Base-by-base conservation (phyloP, 2,797 vertebrate genomes). In the Peromyscus eremicus region DNA sequence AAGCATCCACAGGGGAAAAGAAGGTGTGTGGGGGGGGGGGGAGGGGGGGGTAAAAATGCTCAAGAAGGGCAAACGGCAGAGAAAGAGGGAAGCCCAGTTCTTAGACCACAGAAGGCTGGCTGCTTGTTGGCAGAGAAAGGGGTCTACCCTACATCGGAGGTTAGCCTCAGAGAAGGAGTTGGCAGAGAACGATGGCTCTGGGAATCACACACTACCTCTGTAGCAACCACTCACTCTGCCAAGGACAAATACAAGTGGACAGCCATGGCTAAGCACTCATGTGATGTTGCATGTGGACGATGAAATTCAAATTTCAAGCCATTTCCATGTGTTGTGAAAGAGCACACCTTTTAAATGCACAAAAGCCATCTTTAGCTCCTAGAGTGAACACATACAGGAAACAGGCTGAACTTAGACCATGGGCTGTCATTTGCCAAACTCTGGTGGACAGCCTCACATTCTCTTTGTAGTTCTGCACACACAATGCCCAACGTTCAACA, bases 11-110 rank as follows among this genome's bases (percentile, higher is more conserved):
- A 8, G 57, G 32, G 60, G 11, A 17, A 5, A 23, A 62, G 66
- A 32, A 14, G 19, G 43, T 46, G 43, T 46, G 43, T 6, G 43
- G 6, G 43, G 5, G 43, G 43, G 43, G n/a, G 71, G 4, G 13
- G 14, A 12, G 8, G 0, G 12, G 10, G 0, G n/a, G 8, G 4
- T 32, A 21, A 75, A 32, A 1, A 34, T 21, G 3, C 5, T 0
- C 1, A 2, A 87, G 40, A 29, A 46, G 21, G 70, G 11, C 0
- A 17, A 40, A 29, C 29, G 32, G 7, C 17, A n/a, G 40, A 13
- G 60, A 71, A 64, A 11, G n/a, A 71, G n/a, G 70, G 32, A 52
- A 55, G 34, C 11, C 27, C 27, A 0, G 29, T 62, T 19, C 49
- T 25, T 23, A 0, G 12, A 17, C 70, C 68, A 27, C 19, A 5